Evolutionary conservation across 2,888 invertebrate species (phyloP).

Genomic region (Euclidia mi): DNA sequence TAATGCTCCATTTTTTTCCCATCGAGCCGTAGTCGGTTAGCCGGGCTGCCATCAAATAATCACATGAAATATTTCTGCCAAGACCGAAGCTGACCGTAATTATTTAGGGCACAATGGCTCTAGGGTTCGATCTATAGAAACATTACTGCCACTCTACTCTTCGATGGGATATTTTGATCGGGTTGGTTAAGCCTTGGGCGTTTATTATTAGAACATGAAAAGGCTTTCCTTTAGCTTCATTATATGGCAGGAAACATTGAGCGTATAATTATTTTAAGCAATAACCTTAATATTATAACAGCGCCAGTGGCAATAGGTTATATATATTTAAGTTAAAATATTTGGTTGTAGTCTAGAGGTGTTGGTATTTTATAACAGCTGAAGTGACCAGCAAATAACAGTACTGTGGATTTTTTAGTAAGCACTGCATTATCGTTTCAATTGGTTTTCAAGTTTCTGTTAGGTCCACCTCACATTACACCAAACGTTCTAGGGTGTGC

Average conservation of each 20-base stretch:
- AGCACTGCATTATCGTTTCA: too few relatives aligned
- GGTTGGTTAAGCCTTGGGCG: conserved; percentile 17
- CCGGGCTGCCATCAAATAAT: conserved; percentile 55
- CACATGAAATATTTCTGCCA: conserved; percentile 58
- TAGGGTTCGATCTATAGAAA: conserved; percentile 56
- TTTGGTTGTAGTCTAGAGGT: too few relatives aligned
- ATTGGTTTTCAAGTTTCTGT: too few relatives aligned
- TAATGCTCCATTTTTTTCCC: conserved; percentile 9
- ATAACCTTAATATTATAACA: too few relatives aligned
- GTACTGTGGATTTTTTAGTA: too few relatives aligned
- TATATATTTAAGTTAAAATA: too few relatives aligned
- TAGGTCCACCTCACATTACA: too few relatives aligned
- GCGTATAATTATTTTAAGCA: conserved; percentile 1
- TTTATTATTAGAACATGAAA: conserved; percentile 34
- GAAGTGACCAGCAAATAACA: too few relatives aligned
- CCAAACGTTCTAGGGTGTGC: too few relatives aligned
- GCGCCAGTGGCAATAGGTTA: too few relatives aligned
- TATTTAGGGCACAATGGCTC: conserved; percentile 58
- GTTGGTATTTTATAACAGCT: too few relatives aligned
- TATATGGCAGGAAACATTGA: conserved; percentile 12
- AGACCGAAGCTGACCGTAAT: conserved; percentile 61
- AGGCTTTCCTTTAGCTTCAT: conserved; percentile 24
- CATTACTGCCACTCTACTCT: conserved; percentile 58
- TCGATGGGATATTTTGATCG: conserved; percentile 43
- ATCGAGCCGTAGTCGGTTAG: conserved; percentile 6